Base-by-base conservation (phyloP, 2,888 invertebrate species). In the Pecten maximus region DNA sequence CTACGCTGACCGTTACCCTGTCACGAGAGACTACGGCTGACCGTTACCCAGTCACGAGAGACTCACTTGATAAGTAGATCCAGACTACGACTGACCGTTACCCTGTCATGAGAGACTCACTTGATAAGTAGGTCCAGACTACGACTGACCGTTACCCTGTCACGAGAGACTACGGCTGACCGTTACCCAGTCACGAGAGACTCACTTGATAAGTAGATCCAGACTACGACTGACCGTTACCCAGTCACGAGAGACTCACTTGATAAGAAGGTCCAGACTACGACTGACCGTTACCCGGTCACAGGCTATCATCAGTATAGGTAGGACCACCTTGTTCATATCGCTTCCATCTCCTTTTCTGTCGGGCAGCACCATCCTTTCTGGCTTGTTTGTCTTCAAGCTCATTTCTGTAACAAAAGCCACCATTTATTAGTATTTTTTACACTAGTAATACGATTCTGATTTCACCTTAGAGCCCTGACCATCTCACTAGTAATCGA, bases 271-370 rank as follows among this genome's bases (percentile, higher is more conserved):
- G 96, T 99, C 98, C 94, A 99, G 97, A 97, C 99, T 99, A 93
- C 98, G 97, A 94, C 97, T 98, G 89, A 99, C 98, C 0, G 99
- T 98, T 10, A 98, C 97, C 8, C 95, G 93, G 97, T 99, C 99
- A 96, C 99, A 99, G 10, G 99, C 98, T 96, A 99, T 98, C 91
- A 99, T 98, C 93, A 99, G 97, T 40, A 99, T 98, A 16, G 99
- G 98, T 96, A 99, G 92, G 1, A 94, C 91, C 48, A 93, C 93
- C 88, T 90, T 88, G 86, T 91, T 88, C 10, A 92, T 50, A 48
- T 89, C 89, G 39, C 88, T 16, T 23, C 10, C 74, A 35, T 74
- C 74, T 35, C 74, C 74, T 35, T 35, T 74, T 35, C 35, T 28
- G 35, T 35, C 87, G 40, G 23, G 48, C 19, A 35, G 74, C 10